Evolutionary conservation across 2,797 vertebrate genomes (phyloP).

Genomic region (Myotis daubentonii): DNA sequence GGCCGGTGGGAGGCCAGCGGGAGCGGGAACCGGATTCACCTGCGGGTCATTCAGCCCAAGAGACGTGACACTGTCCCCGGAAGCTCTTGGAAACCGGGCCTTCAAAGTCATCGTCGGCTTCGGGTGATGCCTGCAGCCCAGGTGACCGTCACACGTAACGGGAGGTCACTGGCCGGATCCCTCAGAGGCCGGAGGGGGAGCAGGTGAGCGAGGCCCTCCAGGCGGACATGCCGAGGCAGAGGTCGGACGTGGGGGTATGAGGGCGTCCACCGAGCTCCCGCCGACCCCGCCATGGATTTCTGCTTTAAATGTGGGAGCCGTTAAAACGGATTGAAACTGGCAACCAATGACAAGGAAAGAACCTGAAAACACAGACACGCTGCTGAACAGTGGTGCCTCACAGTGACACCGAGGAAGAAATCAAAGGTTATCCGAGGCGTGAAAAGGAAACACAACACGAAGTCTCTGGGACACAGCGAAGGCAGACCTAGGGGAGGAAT

Average conservation of each 20-base stretch:
- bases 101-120: not conserved
- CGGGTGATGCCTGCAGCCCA: not conserved
- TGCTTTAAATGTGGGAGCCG: not conserved
- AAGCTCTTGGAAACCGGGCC: not conserved
- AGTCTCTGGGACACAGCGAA: not conserved
- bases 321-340: not conserved
- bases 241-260: too few species aligned
- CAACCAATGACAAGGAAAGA: not conserved
- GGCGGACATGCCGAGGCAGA: not conserved
- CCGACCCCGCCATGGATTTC: too few species aligned
- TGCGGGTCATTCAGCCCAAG: not conserved
- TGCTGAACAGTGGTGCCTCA: not conserved
- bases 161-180: not conserved
- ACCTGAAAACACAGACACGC: too few species aligned
- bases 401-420: not conserved
- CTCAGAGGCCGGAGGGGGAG: not conserved
- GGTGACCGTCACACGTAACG: not conserved
- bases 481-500: not conserved
- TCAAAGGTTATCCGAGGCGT: not conserved
- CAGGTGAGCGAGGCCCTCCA: too few species aligned
- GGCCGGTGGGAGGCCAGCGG: not conserved
- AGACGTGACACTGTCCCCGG: not conserved
- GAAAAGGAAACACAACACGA: not conserved
- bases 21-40: not conserved
- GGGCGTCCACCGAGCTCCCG: rapidly evolving